Percentiles rank a stretch among this genome's conserved stretches.
These are phyloP conservation scores for Agrotis clavis DNA, from an alignment of 2,888 invertebrate species.

Conservation along the genomic window DNA sequence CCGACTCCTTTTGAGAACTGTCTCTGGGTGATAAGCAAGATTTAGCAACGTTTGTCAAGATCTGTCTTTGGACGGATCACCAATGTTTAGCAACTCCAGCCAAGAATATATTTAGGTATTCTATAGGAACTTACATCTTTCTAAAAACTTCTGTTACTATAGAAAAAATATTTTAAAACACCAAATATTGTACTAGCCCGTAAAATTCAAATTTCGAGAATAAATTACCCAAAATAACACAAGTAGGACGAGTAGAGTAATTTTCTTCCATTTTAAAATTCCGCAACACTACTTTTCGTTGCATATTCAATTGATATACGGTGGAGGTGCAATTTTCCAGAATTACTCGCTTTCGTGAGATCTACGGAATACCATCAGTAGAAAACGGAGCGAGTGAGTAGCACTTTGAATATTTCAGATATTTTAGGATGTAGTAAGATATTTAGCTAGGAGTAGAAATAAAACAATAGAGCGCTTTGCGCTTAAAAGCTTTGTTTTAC, in stretches of 20 bases:
- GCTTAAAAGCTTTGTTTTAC: too few species aligned
- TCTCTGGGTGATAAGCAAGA: too few species aligned
- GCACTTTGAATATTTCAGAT: slow-evolving; percentile 61
- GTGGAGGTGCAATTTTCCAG: slow-evolving; percentile 65
- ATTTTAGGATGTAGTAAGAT: slow-evolving; percentile 40
- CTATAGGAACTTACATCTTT: too few species aligned
- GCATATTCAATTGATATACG: slow-evolving; percentile 46
- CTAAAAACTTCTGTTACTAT: too few species aligned
- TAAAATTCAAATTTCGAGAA: slow-evolving; percentile 2
- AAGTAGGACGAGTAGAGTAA: slow-evolving; percentile 34
- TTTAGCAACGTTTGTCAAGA: too few species aligned
- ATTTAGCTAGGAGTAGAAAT: slow-evolving; percentile 22
- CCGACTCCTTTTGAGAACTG: too few species aligned
- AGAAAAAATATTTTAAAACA: not conserved
- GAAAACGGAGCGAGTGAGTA: slow-evolving; percentile 37
- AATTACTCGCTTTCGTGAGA: slow-evolving; percentile 66
- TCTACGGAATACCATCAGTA: slow-evolving; percentile 51
- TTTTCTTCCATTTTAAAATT: slow-evolving; percentile 54
- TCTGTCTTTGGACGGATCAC: too few species aligned
- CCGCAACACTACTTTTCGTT: slow-evolving; percentile 39
- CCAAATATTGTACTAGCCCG: not conserved
- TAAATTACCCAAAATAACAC: slow-evolving; percentile 39
- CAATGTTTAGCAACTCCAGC: too few species aligned
- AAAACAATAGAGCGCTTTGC: slow-evolving; percentile 21
- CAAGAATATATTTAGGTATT: too few species aligned